Base-by-base conservation (phyloP, 2,797 vertebrate species). In the Eptatretus atami region DNA sequence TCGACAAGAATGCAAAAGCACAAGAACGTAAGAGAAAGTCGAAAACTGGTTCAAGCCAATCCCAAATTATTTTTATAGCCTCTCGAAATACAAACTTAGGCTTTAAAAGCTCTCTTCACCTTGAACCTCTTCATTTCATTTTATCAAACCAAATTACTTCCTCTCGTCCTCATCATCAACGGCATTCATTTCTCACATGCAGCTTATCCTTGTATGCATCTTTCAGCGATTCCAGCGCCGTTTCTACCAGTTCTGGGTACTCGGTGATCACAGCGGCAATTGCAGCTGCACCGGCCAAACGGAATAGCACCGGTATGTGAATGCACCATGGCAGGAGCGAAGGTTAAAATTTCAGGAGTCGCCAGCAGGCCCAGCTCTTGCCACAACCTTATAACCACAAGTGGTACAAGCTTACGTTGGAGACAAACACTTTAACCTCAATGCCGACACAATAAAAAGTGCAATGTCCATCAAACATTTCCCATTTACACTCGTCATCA, bases 171-270 rank as follows among this genome's bases (percentile, higher is more conserved):
- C 55, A 60, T 11, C 55, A 60, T 24, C 55, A 60, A 11, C 11
- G 55, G 11, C 55, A 24, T 24, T n/a, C 55, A 24, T 24, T 60
- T 13, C 87, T 85, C 73, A 98, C 92, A 6, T 84, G 95, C 66
- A 98, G 86, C 66, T 90, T 98, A 73, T 93, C 74, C 69, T 96
- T 84, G 73, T 96, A 98, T 66, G 96, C 79, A 68, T 88, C 80
- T n/a, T 79, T 84, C 52, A 98, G 83, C 68, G 81, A 82, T 68
- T 72, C 72, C 69, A 98, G 79, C 64, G 92, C 88, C 1, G 76
- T 68, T 1, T 80, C 74, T 1, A 85, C 83, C 71, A 87, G 83
- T 52, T 74, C 75, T 65, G 53, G 78, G 74, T 93, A 98, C 52
- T 77, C 74, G n/a, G 80, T 82, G 61, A 94, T 78, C 0, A 83